Conservation (phyloP, 2,888 invertebrate species). For the Drosophila bunnanda region DNA sequence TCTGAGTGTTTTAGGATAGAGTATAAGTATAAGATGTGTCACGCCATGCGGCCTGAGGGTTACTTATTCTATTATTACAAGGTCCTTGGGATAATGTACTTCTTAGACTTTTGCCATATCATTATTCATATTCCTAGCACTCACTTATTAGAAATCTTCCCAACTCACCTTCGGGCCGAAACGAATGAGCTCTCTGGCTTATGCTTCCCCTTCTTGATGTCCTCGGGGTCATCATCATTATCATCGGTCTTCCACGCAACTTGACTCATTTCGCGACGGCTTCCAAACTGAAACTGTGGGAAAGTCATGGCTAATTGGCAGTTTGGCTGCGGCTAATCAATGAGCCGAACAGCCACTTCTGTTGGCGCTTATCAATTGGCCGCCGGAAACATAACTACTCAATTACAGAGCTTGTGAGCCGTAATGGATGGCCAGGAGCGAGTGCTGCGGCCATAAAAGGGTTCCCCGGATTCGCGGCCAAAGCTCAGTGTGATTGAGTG, state of each 20-base stretch:
- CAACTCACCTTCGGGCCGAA: conserved; percentile 50
- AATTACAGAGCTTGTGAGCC: conserved; percentile 56
- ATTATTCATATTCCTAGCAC: neutral
- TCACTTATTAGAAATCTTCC: neutral
- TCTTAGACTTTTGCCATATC: neutral
- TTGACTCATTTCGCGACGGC: conserved; percentile 51
- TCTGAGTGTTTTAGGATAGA: too few relatives aligned
- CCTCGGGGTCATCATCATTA: conserved; percentile 51
- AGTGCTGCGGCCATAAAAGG: conserved; percentile 35
- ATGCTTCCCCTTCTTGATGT: conserved; percentile 5
- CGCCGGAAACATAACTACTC: conserved; percentile 64
- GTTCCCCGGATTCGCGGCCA: conserved; percentile 1
- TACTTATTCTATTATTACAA: neutral
- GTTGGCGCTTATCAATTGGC: conserved; percentile 56
- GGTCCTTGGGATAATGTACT: neutral
- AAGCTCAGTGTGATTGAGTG: conserved; percentile 34
- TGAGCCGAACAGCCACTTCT: conserved; percentile 46
- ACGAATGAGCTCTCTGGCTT: conserved; percentile 4
- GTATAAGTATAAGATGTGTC: too few relatives aligned
- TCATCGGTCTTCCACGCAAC: conserved; percentile 27
- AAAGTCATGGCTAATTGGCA: conserved; percentile 51
- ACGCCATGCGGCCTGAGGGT: too few relatives aligned
- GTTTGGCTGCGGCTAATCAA: conserved; percentile 58
- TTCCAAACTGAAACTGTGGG: conserved; percentile 14
- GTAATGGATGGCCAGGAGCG: conserved; percentile 56